Conservation (phyloP, 2,113 vertebrate genomes). For the Rhipidura dahli region DNA sequence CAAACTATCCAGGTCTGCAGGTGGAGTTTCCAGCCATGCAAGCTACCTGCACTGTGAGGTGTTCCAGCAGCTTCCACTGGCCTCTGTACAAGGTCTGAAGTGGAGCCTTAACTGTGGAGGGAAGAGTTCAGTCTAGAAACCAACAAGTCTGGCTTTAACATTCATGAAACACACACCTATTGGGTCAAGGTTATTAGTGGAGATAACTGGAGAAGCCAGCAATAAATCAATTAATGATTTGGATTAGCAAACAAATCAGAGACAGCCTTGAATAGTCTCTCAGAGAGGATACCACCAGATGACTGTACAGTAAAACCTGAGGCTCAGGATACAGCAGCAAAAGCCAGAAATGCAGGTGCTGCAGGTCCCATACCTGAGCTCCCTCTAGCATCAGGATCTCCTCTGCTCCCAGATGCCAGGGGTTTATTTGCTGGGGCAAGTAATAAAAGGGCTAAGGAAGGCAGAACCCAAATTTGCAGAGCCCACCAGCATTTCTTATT, state of each 20-base stretch:
- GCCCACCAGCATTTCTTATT: not conserved
- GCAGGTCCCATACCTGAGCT: not conserved
- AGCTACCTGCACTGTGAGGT: not conserved
- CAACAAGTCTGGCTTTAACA: not conserved
- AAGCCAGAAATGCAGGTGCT: not conserved
- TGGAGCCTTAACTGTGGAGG: not conserved
- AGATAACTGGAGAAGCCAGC: not conserved
- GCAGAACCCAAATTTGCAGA: not conserved
- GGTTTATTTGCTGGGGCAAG: not conserved
- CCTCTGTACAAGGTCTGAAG: not conserved
- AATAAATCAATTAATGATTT: not conserved
- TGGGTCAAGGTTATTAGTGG: not conserved
- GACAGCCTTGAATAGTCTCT: not conserved
- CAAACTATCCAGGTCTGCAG: not conserved
- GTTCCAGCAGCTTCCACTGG: not conserved
- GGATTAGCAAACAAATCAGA: not conserved
- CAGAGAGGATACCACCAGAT: not conserved
- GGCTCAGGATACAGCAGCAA: not conserved
- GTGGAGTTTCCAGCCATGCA: not conserved
- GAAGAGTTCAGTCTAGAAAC: not conserved
- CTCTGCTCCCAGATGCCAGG: not conserved
- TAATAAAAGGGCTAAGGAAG: not conserved
- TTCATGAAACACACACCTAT: accelerated
- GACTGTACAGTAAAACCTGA: not conserved
- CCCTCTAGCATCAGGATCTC: not conserved